Base-by-base conservation (phyloP, 2,113 vertebrate genomes). In the Progne subis region DNA sequence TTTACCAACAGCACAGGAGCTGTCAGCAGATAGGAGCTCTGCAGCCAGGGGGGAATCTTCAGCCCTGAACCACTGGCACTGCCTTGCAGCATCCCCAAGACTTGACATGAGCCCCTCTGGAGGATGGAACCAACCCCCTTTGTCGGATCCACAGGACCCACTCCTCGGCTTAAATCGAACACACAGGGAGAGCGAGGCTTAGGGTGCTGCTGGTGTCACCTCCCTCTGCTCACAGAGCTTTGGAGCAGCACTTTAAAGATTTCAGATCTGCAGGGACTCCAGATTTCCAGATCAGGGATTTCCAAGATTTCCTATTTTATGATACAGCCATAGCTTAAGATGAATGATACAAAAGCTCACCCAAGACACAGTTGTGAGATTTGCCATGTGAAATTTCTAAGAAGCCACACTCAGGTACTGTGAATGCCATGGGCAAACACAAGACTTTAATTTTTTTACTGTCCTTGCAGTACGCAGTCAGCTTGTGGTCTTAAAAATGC, bases 21-120 rank as follows among this genome's bases (percentile, higher is more conserved):
- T 85, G 34, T 90, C 68, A 50, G 72, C 80, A 55, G 61, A 32
- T 32, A 70, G 57, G 31, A n/a, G 3, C 55, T 53, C 50, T 29
- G 49, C 72, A 81, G 72, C 34, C 0, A 0, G 6, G 37, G 56
- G 23, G 0, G 2, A 60, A 59, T 31, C 64, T 69, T 29, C 1
- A 0, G 64, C 56, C 50, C 52, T 2, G 5, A 68, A 28, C 32
- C 41, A 34, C 20, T 12, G 12, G 18, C 1, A 0, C 31, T 34
- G 17, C 49, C 47, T 49, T 64, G 26, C 64, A 41, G 56, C 55
- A 41, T 26, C 31, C 32, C 47, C 3, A 0, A 24, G 31, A 16
- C 37, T 24, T 15, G 37, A 29, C 71, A 34, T 0, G 0, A 24
- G 14, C 9, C n/a, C 21, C 8, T 6, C 18, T 5, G 21, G 64